Base-by-base conservation (phyloP, 2,888 invertebrate species). In the Nomada fucata region DNA sequence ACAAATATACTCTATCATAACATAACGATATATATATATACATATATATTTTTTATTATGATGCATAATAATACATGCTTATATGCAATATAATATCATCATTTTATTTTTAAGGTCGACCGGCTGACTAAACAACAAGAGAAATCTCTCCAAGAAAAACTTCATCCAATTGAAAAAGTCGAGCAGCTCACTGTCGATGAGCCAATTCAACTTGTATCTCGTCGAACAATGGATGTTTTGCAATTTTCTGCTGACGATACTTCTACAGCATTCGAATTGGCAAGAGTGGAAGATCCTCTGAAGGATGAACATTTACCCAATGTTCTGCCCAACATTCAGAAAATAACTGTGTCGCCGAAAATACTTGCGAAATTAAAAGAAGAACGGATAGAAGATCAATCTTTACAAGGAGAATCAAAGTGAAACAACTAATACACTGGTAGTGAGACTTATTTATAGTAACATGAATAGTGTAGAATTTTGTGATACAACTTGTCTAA, bases 101-200 rank as follows among this genome's bases (percentile, higher is more conserved):
- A 20, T 74, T 67, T 79, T 64, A 44, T 55, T 61, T 52, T 80
- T 15, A 59, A 92, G 92, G 70, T 81, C 29, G 79, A 65, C 5
- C 88, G 88, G 55, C 70, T 89, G 63, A 87, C 89, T 29, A 79
- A 87, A n/a, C 85, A 80, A 23, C 86, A 90, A 57, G 86, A 88
- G 10, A 84, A 88, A 23, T 83, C 85, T 18, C 71, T 89, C 59
- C 44, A 68, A 68, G 7, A 59, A 55, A 69, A 18, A 15, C 20
- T 9, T 20, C 26, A 29, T 50, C 52, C 63, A 3, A 47, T 50
- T 36, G 18, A 47, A 60, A 71, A 79, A 55, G 36, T 60, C n/a
- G 75, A 76, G 15, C 29, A 36, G 44, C 47, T 59, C 11, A 47
- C 53, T 44, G 26, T 23, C 18, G 50, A 82, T 7, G 69, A 74